phyloP scores from a whole-genome alignment of 2,797 vertebrate species.

The Lepilemur septentrionalis region DNA sequence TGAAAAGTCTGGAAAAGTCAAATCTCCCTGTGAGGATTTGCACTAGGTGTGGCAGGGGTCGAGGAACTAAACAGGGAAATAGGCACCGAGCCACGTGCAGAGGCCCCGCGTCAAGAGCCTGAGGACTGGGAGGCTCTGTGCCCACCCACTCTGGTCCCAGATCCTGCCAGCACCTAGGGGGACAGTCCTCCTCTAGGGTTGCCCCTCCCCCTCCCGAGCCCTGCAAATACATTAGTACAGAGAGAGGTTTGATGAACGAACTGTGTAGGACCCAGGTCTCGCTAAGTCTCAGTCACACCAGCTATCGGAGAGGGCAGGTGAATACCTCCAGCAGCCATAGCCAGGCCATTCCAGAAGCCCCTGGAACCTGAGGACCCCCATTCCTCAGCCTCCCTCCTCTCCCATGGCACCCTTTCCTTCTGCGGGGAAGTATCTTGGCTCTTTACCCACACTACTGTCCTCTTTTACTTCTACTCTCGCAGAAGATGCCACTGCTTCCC shows the following conservation, averaged over 20 bases:
- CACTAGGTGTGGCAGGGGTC: background rate
- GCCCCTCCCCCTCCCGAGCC: too few relatives aligned
- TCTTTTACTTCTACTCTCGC: background rate
- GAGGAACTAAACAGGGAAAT: background rate
- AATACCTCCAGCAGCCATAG: background rate
- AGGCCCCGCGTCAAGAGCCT: too few relatives aligned
- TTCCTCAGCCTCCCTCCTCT: background rate
- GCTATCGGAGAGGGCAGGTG: background rate
- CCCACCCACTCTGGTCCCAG: background rate
- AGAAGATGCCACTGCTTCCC: background rate
- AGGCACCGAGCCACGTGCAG: background rate
- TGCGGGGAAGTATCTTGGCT: background rate
- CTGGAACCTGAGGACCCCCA: too few relatives aligned
- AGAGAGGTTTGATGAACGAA: background rate
- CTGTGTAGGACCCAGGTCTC: background rate
- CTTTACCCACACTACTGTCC: background rate
- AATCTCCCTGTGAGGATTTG: background rate
- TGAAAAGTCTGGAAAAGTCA: background rate
- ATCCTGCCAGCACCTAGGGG: too few relatives aligned
- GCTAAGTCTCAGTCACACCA: background rate
- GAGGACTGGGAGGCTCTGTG: background rate
- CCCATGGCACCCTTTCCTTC: fast-evolving
- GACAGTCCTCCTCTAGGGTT: background rate
- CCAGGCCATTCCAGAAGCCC: background rate
- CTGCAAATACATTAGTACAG: background rate